Conservation (phyloP, 2,113 vertebrate genomes). For the Quiscalus mexicanus region DNA sequence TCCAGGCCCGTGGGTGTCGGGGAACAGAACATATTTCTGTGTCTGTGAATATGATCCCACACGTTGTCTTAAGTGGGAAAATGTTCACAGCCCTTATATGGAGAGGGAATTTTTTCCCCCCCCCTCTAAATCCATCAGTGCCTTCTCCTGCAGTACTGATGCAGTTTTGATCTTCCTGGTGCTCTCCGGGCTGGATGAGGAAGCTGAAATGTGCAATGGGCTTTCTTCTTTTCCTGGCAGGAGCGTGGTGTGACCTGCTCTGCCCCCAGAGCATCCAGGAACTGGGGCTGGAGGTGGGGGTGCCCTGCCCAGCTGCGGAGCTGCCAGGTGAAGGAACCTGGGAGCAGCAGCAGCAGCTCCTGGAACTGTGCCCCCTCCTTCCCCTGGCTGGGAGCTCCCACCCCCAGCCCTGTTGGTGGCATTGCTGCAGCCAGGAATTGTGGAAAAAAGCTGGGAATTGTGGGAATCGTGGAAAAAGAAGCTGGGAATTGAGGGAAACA, state of each 20-base stretch:
- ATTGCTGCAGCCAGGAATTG: background rate
- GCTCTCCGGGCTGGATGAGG: background rate
- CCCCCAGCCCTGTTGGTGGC: background rate
- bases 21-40: constrained; percentile 77
- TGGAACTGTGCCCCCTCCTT: background rate
- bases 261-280: background rate
- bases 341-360: background rate
- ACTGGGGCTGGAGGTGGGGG: rapidly evolving
- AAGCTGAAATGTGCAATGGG: background rate
- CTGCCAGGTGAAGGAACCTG: background rate
- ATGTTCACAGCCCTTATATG: constrained; percentile 68
- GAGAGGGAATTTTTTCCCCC: background rate
- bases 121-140: background rate
- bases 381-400: rapidly evolving
- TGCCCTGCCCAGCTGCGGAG: background rate
- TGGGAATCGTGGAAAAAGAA: background rate
- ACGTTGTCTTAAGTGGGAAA: constrained; percentile 71
- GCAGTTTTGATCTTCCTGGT: background rate
- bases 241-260: background rate
- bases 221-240: background rate
- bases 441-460: background rate
- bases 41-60: constrained; percentile 75
- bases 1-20: constrained; percentile 71
- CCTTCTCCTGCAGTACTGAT: background rate
- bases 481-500: background rate